These are phyloP conservation scores for Coenonympha arcania DNA, from an alignment of 2,888 invertebrate species.

Conservation along the genomic window DNA sequence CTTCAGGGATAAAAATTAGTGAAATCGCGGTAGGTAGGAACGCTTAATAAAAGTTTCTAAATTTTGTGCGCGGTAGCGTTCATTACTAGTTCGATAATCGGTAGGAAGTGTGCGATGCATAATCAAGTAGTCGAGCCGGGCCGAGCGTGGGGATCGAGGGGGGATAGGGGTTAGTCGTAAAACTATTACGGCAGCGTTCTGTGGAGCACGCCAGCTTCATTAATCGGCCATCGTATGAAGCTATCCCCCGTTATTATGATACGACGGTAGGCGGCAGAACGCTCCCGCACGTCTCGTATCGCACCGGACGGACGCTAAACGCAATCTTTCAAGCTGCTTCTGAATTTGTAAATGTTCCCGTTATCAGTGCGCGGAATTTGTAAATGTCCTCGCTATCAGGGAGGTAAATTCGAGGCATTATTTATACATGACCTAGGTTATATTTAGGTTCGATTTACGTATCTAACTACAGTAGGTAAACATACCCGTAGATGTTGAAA, in stretches of 20 bases:
- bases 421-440: slow-evolving; percentile 7
- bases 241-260: slow-evolving; percentile 62
- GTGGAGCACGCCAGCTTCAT: slow-evolving; percentile 65
- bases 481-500: too few species aligned
- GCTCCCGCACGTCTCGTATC: slow-evolving; percentile 33
- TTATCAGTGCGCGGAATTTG: slow-evolving; percentile 12
- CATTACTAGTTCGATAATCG: slow-evolving; percentile 72
- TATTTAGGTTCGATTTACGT: not conserved
- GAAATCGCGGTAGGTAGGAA: slow-evolving; percentile 23
- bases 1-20: slow-evolving; percentile 32
- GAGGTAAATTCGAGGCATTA: slow-evolving; percentile 9
- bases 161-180: slow-evolving; percentile 51
- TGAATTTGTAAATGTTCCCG: slow-evolving; percentile 11
- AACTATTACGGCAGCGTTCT: slow-evolving; percentile 70
- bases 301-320: slow-evolving; percentile 8
- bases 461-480: not conserved
- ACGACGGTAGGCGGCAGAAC: slow-evolving; percentile 55
- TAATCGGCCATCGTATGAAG: slow-evolving; percentile 70
- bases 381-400: slow-evolving; percentile 12
- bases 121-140: slow-evolving; percentile 62
- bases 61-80: slow-evolving; percentile 52
- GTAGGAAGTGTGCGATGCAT: slow-evolving; percentile 67
- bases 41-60: slow-evolving; percentile 36
- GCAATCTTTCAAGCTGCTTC: slow-evolving; percentile 14
- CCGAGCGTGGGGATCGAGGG: slow-evolving; percentile 28